Evolutionary conservation across 2,113 vertebrate species (phyloP), one percentile per base, ranked within the genome.

Genomic region (Odontesthes bonariensis): DNA sequence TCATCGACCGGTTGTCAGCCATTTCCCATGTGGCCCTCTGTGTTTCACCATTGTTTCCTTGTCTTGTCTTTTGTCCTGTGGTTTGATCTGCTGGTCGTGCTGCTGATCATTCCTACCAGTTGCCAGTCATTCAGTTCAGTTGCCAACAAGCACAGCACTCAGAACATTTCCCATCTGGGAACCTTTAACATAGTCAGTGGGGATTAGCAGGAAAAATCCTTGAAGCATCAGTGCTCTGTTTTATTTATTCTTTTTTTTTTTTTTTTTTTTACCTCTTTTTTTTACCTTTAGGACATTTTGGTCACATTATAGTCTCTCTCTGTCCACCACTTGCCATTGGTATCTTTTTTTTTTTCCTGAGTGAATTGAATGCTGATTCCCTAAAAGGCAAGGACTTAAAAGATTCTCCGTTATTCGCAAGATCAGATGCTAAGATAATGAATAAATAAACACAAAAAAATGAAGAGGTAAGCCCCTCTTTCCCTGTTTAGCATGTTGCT

Each of bases 41-140:
- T 78, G 83, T 71, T 74, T 38, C 73, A 60, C 81, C 52, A 69
- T 74, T 78, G 80, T 85, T 69, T 69, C 53, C 59, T 61, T 27
- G 63, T 66, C 66, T 54, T 12, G 60, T 85, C 76, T 85, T 79
- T 87, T 84, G 77, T 83, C 71, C 82, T 79, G 86, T 3, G 87
- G 87, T 87, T 84, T 87, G 87, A 90, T 86, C 81, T 73, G 78
- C 62, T 57, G 83, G 83, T 80, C 40, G 38, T 38, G 14, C 78
- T 77, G 86, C 73, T 76, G 82, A 91, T 91, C 90, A 85, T 81
- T 89, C 79, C 81, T 75, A 56, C 79, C n/a, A 22, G 62, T 71
- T 79, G 69, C 75, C 69, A 53, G 84, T 75, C 75, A 64, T 64
- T 84, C 77, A 59, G 59, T 75, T 62, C 57, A 14, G 38, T 71